Evolutionary conservation across 1,140 invertebrate genomes (phyloP).

Genomic region (Drosophila sproati): DNA sequence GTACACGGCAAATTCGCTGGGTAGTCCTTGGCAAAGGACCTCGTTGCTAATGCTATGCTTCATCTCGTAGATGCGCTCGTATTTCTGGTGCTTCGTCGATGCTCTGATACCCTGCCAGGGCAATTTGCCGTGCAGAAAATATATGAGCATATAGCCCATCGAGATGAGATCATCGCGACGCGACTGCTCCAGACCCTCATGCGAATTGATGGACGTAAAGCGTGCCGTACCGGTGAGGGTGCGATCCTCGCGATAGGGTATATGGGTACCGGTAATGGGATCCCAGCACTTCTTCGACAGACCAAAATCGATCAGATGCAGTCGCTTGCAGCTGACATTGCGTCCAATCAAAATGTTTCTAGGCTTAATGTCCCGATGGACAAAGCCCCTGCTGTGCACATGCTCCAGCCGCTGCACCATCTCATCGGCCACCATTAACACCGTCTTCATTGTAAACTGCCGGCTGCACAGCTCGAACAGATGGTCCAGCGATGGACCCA

Average conservation of each 20-base stretch:
- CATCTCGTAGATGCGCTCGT: constrained; percentile 98
- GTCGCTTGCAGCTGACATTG: constrained; percentile 95
- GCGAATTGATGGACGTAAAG: constrained; percentile 97
- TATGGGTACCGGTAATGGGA: constrained; percentile 93
- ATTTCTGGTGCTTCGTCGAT: constrained; percentile 97
- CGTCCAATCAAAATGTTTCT: constrained; percentile 99
- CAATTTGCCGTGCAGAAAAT: constrained; percentile 95
- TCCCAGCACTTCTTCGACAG: constrained; percentile 97
- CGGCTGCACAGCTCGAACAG: constrained; percentile 97
- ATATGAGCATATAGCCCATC: constrained; percentile 97
- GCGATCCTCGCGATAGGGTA: constrained; percentile 97
- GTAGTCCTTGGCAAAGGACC: constrained; percentile 95
- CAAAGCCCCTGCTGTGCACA: constrained; percentile 97
- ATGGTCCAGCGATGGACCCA: constrained; percentile 98
- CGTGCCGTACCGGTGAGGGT: constrained; percentile 97
- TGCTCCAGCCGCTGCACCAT: constrained; percentile 95
- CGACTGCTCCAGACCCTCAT: constrained; percentile 95
- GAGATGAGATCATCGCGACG: constrained; percentile 98
- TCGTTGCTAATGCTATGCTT: constrained; percentile 98
- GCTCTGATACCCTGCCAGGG: constrained; percentile 98
- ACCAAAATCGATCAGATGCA: constrained; percentile 98
- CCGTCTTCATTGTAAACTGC: constrained; percentile 98
- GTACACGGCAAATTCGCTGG: constrained; percentile 98
- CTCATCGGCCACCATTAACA: constrained; percentile 97
- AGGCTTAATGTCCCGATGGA: constrained; percentile 97